phyloP scores from a whole-genome alignment of 2,113 vertebrate species.

The Chrysemys picta region DNA sequence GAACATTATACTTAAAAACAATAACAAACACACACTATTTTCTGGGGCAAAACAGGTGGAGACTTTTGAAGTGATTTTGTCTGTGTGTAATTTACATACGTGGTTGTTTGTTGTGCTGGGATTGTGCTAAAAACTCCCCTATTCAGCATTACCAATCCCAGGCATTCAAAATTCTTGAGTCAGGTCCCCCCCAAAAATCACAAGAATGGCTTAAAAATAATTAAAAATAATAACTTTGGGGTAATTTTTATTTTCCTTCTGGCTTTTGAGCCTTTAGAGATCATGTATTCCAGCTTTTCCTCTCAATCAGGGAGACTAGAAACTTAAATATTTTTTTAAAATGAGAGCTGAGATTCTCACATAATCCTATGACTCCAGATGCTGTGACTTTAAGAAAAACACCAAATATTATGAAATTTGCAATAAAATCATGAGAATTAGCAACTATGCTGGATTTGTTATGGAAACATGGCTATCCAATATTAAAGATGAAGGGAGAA shows the following conservation, averaged over 20 bases:
- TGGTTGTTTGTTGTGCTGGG: neutral
- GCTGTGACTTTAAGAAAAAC: neutral
- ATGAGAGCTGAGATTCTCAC: neutral
- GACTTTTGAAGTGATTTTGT: neutral
- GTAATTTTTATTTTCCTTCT: neutral
- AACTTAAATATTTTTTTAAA: neutral
- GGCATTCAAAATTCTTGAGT: neutral
- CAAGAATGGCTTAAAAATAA: neutral
- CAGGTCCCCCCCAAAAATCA: neutral
- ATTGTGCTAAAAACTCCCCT: neutral
- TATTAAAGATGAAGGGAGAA: neutral
- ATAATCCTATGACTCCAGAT: neutral
- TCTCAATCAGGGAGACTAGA: neutral
- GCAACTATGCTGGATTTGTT: neutral
- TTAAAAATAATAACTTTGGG: neutral
- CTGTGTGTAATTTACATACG: neutral
- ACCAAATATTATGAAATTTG: neutral
- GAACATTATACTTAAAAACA: neutral
- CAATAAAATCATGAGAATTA: neutral
- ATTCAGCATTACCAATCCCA: neutral
- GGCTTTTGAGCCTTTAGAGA: neutral
- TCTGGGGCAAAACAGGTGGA: neutral
- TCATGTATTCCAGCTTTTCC: neutral
- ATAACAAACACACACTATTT: neutral
- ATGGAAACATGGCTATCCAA: rapidly evolving